Percentiles rank a stretch among this genome's conserved stretches.
Evolutionary conservation across 2,888 invertebrate species (phyloP).

Genomic region (Thyatira batis): DNA sequence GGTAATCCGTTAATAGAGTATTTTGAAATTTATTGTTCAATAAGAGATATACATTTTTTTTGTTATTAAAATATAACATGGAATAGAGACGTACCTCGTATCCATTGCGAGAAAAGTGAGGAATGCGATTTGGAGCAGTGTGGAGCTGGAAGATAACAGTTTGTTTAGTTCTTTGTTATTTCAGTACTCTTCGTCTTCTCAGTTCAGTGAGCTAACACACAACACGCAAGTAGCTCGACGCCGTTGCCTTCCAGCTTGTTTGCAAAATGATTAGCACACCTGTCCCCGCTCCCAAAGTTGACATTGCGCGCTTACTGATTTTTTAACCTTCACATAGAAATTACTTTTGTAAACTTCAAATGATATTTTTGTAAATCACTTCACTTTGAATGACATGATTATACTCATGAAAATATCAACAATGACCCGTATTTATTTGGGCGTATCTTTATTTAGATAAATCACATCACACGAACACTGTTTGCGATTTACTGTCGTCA

Average conservation of each 20-base stretch:
- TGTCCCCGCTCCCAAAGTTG: conserved; percentile 70
- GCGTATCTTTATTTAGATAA: conserved; percentile 19
- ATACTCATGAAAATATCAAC: conserved; percentile 31
- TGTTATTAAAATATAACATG: not conserved
- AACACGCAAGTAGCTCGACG: conserved; percentile 59
- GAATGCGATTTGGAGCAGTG: conserved; percentile 35
- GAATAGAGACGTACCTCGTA: conserved; percentile 45
- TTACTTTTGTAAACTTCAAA: conserved; percentile 57
- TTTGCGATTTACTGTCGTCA: conserved; percentile 10
- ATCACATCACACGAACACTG: conserved; percentile 23
- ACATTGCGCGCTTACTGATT: conserved; percentile 76
- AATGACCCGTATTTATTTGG: conserved; percentile 27
- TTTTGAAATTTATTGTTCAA: too few species aligned
- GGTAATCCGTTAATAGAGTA: too few species aligned
- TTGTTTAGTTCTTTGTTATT: conserved; percentile 59
- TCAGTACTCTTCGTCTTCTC: conserved; percentile 54
- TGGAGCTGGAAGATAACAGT: conserved; percentile 42
- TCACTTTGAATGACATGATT: conserved; percentile 42
- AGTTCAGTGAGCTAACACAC: conserved; percentile 65
- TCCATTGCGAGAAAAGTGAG: conserved; percentile 59
- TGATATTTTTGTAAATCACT: conserved; percentile 47
- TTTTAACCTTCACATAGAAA: conserved; percentile 69
- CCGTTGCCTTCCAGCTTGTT: conserved; percentile 66
- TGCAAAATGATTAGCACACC: conserved; percentile 74
- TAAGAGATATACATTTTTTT: not conserved